Evolutionary conservation across 2,113 vertebrate species (phyloP).

Genomic region (Paralichthys olivaceus): DNA sequence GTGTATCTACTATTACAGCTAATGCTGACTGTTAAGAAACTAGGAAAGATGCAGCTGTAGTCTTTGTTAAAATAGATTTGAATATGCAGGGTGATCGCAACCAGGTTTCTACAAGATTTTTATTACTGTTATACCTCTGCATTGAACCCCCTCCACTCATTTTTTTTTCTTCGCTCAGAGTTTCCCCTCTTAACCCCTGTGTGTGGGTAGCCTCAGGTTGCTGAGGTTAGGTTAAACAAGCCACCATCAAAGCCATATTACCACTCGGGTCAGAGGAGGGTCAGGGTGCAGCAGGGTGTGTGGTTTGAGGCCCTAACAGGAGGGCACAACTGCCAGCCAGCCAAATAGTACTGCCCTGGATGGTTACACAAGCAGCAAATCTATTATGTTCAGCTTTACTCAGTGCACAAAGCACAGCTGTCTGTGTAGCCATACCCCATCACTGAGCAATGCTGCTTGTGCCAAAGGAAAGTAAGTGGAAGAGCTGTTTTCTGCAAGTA

Average conservation of each 20-base stretch:
- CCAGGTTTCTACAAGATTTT: slow-evolving; percentile 51
- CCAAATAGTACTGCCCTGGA: slow-evolving; percentile 62
- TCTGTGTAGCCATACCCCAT: slow-evolving; percentile 53
- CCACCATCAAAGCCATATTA: slow-evolving; percentile 80
- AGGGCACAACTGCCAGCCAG: slow-evolving; percentile 72
- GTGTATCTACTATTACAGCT: slow-evolving; percentile 46
- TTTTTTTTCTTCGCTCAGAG: slow-evolving; percentile 41
- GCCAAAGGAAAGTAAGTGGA: slow-evolving; percentile 34
- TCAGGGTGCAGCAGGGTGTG: slow-evolving; percentile 76
- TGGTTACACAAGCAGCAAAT: slow-evolving; percentile 70
- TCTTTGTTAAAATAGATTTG: slow-evolving; percentile 45
- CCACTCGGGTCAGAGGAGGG: slow-evolving; percentile 77
- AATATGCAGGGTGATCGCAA: slow-evolving; percentile 58
- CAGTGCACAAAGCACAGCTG: slow-evolving; percentile 70
- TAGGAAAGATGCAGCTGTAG: slow-evolving; percentile 44
- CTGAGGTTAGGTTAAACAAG: slow-evolving; percentile 82
- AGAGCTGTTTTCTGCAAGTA: slow-evolving; percentile 51
- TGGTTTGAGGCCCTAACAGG: slow-evolving; percentile 74
- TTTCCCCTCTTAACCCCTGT: slow-evolving; percentile 70
- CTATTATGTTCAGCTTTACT: slow-evolving; percentile 65
- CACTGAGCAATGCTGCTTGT: slow-evolving; percentile 48
- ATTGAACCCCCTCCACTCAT: slow-evolving; percentile 17
- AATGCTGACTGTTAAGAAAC: slow-evolving; percentile 35
- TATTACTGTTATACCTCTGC: slow-evolving; percentile 48
- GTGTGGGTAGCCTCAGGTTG: slow-evolving; percentile 78